Evolutionary conservation across 1,140 invertebrate species (phyloP), one percentile per base, ranked within the genome.

Genomic region (Macrobrachium nipponense): DNA sequence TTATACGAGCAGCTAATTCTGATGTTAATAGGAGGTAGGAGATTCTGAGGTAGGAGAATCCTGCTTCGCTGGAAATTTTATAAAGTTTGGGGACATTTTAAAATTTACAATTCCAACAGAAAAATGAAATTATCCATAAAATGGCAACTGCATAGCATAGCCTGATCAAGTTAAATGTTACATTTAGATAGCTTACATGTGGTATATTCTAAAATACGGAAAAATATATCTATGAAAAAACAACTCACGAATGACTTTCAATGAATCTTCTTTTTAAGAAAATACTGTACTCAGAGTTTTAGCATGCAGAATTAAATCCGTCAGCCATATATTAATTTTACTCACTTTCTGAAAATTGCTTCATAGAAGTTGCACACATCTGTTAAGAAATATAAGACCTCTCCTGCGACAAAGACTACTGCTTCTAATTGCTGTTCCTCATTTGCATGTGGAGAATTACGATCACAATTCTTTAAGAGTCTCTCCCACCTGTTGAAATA

Each of bases 331-430:
- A 36, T 36, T 36, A 36, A 64, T 5, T 20, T 61, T 43, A 75
- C 43, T 58, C 20, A 76, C 81, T 72, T 83, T 44, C 23, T 60
- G 51, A 83, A 76, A 44, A 83, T 72, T 64, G 61, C 81, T 73
- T 83, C 70, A 66, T 83, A 83, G 23, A 83, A 83, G 43, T 62
- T 64, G 36, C 72, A 83, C 23, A 83, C 81, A 51, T 83, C 81
- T 64, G 23, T 44, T 18, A 83, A 43, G 60, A 83, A 83, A 60
- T 70, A 51, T n/a, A 51, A 76, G 14, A 83, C 73, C 44, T 83
- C 81, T 2, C 73, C 70, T 4, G 81, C 20, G 17, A 83, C 81
- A 64, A 36, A 51, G 18, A 83, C 72, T 36, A 72, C 81, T 76
- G 73, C 27, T n/a, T 62, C 72, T 17, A 83, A 43, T 27, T 83